phyloP scores from a whole-genome alignment of 2,113 vertebrate genomes.

The Bubalus kerabau region DNA sequence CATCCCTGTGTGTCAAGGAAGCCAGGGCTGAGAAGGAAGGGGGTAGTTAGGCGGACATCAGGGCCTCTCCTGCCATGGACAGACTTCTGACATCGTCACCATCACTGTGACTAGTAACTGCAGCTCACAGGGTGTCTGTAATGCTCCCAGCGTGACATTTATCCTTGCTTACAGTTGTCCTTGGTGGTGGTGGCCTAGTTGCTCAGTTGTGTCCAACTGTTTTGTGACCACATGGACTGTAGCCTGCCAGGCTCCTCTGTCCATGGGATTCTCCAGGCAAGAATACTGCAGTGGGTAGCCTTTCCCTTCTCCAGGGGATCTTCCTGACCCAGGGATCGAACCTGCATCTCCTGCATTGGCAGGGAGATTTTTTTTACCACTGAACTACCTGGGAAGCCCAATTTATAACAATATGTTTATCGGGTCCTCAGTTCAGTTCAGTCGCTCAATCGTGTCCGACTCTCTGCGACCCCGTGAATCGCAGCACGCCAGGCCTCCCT shows the following conservation, averaged over 20 bases:
- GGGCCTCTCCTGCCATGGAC: rapidly evolving
- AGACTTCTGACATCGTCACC: rapidly evolving
- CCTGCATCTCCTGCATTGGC: background rate
- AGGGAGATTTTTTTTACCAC: background rate
- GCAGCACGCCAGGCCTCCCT: too few species aligned
- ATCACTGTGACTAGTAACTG: background rate
- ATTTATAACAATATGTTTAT: background rate
- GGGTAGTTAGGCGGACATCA: rapidly evolving
- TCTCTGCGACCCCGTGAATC: too few species aligned
- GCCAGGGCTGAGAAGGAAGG: background rate
- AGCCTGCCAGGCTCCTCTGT: background rate
- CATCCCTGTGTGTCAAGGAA: background rate
- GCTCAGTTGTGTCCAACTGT: background rate
- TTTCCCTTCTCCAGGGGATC: background rate
- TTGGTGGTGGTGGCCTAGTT: background rate
- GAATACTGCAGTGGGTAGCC: background rate
- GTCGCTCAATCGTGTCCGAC: too few species aligned
- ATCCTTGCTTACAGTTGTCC: background rate
- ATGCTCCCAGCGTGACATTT: background rate
- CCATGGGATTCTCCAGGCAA: background rate
- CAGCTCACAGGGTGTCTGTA: background rate
- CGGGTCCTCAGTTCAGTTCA: background rate
- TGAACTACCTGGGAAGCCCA: background rate
- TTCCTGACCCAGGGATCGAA: background rate
- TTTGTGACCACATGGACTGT: background rate